A percentile compares a stretch with the other conserved stretches of the same genome.
Conservation (phyloP, 2,113 vertebrate species). For the Lampris megalopsis region DNA sequence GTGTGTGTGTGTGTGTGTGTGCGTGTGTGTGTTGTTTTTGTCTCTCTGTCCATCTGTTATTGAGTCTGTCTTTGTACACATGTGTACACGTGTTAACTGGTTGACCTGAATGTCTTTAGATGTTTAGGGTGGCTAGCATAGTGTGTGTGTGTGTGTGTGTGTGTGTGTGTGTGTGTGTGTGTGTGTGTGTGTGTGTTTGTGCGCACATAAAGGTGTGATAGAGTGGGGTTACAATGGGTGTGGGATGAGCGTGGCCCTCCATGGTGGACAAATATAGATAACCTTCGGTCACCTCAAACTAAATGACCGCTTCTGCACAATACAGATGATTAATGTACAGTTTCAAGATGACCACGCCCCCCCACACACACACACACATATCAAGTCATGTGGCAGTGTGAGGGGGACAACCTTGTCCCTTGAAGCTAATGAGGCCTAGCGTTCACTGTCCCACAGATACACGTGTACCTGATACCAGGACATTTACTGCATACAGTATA, state of each 20-base stretch:
- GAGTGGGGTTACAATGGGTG: too few relatives aligned
- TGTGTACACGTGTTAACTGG: too few relatives aligned
- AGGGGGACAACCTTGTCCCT: slow-evolving; percentile 57
- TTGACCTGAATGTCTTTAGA: too few relatives aligned
- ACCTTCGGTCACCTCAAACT: slow-evolving; percentile 63
- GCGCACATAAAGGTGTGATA: slow-evolving; percentile 1
- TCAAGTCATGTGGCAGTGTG: slow-evolving; percentile 14
- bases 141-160: too few relatives aligned
- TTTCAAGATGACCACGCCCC: slow-evolving; percentile 25
- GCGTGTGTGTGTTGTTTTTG: too few relatives aligned
- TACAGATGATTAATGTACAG: slow-evolving; percentile 63
- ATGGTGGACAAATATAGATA: slow-evolving; percentile 33
- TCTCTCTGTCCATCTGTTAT: too few relatives aligned
- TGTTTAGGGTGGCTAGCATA: too few relatives aligned
- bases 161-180: too few relatives aligned
- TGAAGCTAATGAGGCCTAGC: slow-evolving; percentile 66
- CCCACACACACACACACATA: not conserved
- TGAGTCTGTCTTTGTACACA: too few relatives aligned
- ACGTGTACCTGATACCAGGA: slow-evolving; percentile 49
- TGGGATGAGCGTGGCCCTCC: slow-evolving; percentile 18
- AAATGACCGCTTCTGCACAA: slow-evolving; percentile 54
- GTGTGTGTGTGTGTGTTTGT: slow-evolving; percentile 23
- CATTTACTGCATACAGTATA: slow-evolving; percentile 43
- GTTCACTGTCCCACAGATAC: slow-evolving; percentile 45
- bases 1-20: too few relatives aligned